Conservation (phyloP, 1,140 invertebrate genomes). For the Branchinecta lindahli region DNA sequence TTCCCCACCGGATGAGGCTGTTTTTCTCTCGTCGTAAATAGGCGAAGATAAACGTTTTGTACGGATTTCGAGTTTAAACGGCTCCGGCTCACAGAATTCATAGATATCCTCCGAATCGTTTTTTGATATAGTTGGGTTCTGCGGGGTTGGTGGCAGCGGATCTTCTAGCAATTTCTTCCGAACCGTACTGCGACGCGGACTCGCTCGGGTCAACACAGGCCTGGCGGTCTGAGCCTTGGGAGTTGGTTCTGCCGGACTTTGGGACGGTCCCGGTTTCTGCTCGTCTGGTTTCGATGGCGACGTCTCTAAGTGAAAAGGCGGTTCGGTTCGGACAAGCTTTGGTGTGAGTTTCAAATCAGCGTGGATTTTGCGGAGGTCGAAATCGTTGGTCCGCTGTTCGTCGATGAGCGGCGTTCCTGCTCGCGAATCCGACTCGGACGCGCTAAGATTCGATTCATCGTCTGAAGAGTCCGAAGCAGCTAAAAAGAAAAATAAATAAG, state of each 20-base stretch:
- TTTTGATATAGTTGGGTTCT: not conserved
- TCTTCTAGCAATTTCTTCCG: not conserved
- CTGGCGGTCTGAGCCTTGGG: not conserved
- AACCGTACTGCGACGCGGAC: not conserved
- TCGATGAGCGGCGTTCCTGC: not conserved
- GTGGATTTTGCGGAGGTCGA: constrained; percentile 64
- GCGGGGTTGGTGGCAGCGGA: not conserved
- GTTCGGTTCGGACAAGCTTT: constrained; percentile 1
- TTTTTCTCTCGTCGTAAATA: not conserved
- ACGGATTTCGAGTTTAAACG: constrained; percentile 59
- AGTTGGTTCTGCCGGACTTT: not conserved
- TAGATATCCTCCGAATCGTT: constrained; percentile 48
- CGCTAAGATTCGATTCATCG: not conserved
- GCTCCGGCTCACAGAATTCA: constrained; percentile 74
- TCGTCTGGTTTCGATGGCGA: not conserved
- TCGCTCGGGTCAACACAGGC: not conserved
- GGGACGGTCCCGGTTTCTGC: not conserved
- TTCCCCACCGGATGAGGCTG: constrained; percentile 20
- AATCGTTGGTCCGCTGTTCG: constrained; percentile 28
- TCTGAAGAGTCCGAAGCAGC: constrained; percentile 12
- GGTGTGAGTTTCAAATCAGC: constrained; percentile 54
- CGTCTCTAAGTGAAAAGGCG: not conserved
- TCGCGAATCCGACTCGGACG: not conserved
- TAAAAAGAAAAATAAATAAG: not conserved
- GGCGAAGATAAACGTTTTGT: constrained; percentile 24